Conservation (phyloP, 2,113 vertebrate species). For the Datnioides undecimradiatus region DNA sequence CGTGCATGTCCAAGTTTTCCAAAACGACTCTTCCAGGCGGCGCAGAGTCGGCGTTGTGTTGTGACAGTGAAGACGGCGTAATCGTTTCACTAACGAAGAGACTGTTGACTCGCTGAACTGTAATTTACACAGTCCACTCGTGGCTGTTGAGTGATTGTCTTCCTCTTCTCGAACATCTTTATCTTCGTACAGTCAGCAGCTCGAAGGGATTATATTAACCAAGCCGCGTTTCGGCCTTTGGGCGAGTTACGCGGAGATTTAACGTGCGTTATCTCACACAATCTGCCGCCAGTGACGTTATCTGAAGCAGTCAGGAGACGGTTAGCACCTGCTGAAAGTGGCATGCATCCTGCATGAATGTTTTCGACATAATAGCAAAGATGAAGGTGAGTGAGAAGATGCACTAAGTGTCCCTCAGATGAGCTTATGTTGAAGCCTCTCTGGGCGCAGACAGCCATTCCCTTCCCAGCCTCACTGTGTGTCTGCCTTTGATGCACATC, state of each 20-base stretch:
- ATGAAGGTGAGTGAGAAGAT: neutral
- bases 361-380: neutral
- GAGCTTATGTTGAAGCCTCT: too few species aligned
- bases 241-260: neutral
- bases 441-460: neutral
- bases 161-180: neutral
- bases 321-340: neutral
- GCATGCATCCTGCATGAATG: neutral
- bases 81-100: neutral
- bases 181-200: neutral
- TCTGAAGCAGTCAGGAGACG: neutral
- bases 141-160: neutral
- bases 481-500: slow-evolving; percentile 16
- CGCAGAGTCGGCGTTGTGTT: too few species aligned
- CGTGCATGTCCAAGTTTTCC: too few species aligned
- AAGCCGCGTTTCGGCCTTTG: neutral
- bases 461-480: neutral
- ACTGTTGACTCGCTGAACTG: neutral
- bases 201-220: neutral
- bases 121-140: neutral
- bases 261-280: neutral
- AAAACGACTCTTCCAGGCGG: too few species aligned
- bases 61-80: too few species aligned
- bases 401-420: neutral
- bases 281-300: neutral